A percentile compares a stretch with the other conserved stretches of the same genome.
Conservation (phyloP, 2,113 vertebrate species). For the Indri indri region DNA sequence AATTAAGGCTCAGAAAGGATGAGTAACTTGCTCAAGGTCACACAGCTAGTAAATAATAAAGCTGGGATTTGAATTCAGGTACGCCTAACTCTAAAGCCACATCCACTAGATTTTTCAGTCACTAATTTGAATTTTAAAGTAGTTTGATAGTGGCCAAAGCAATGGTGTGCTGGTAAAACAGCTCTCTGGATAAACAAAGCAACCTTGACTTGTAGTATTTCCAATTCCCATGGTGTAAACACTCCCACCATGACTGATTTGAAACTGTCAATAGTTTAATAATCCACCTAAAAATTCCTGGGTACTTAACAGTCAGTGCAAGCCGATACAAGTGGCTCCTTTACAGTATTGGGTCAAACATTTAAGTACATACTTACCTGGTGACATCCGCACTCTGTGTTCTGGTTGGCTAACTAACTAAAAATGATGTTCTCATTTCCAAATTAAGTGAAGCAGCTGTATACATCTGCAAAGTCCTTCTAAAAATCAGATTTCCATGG, state of each 20-base stretch:
- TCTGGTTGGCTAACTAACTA: background rate
- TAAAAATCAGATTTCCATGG: background rate
- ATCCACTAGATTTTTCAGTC: background rate
- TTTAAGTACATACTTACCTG: background rate
- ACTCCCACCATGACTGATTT: background rate
- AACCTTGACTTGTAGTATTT: background rate
- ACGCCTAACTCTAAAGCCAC: background rate
- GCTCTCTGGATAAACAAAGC: conserved; percentile 1
- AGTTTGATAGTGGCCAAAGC: conserved; percentile 6
- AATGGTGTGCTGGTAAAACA: background rate
- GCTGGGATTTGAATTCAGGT: background rate
- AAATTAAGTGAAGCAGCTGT: background rate
- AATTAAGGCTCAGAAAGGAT: background rate
- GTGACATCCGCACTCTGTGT: background rate
- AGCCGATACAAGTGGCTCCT: background rate
- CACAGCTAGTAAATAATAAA: background rate
- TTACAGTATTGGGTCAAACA: background rate
- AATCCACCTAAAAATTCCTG: background rate
- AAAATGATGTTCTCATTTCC: background rate
- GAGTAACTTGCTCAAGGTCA: background rate
- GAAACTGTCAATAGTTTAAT: background rate
- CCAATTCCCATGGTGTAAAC: background rate
- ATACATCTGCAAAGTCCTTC: background rate
- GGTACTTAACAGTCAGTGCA: background rate
- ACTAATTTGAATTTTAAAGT: conserved; percentile 2